Evolutionary conservation across 2,113 vertebrate species (phyloP).

Genomic region (Piaya cayana): DNA sequence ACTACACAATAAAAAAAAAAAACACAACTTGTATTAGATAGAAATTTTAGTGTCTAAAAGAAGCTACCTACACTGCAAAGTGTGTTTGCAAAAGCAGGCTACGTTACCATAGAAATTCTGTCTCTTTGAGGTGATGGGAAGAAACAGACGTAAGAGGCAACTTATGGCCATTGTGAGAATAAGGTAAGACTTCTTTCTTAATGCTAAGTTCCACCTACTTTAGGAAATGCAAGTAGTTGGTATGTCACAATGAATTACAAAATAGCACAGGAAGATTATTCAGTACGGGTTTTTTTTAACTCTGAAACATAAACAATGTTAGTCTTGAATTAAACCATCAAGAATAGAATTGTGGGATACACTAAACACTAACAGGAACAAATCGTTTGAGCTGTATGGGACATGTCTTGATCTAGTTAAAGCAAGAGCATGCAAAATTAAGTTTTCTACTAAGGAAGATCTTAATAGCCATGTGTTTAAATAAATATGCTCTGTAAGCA

Average conservation of each 20-base stretch:
- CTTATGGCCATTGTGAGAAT: neutral
- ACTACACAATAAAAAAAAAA: too few relatives aligned
- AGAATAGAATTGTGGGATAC: neutral
- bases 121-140: neutral
- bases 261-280: neutral
- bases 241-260: neutral
- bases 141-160: neutral
- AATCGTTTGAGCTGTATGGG: neutral
- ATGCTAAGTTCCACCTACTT: neutral
- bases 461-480: neutral
- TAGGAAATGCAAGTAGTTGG: neutral
- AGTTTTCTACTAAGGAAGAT: neutral
- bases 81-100: neutral
- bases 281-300: neutral
- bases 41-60: neutral
- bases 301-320: neutral
- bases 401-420: neutral
- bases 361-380: neutral
- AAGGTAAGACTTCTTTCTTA: neutral
- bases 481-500: neutral
- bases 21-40: neutral
- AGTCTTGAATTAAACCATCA: neutral
- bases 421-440: neutral
- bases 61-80: neutral
- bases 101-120: neutral